Percentiles rank a stretch among this genome's conserved stretches.
These are phyloP conservation scores for Dromas ardeola DNA, from an alignment of 2,113 vertebrate species.

Conservation along the genomic window DNA sequence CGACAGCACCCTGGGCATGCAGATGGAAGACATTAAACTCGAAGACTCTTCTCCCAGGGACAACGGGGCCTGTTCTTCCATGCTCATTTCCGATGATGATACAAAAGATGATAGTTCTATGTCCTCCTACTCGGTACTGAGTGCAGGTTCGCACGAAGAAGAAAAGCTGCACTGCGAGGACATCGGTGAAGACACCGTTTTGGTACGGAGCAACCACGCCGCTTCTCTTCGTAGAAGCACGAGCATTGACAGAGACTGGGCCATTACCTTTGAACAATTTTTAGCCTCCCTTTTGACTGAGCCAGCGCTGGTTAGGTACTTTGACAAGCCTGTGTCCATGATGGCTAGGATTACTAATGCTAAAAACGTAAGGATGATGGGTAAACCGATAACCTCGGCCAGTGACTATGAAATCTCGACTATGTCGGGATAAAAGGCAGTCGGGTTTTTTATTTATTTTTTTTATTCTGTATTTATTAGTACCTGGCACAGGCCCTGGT, in stretches of 20 bases:
- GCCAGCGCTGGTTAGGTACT: slow-evolving; percentile 91
- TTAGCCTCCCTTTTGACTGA: slow-evolving; percentile 94
- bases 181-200: slow-evolving; percentile 91
- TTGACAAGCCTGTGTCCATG: slow-evolving; percentile 92
- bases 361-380: slow-evolving; percentile 88
- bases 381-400: slow-evolving; percentile 80
- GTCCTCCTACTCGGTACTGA: slow-evolving; percentile 97
- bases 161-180: slow-evolving; percentile 98
- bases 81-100: slow-evolving; percentile 94
- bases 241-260: slow-evolving; percentile 95
- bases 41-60: slow-evolving; percentile 93
- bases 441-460: background rate
- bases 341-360: slow-evolving; percentile 89
- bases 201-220: slow-evolving; percentile 79
- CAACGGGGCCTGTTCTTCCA: slow-evolving; percentile 85
- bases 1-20: slow-evolving; percentile 61
- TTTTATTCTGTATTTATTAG: slow-evolving; percentile 76
- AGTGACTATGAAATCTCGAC: slow-evolving; percentile 95
- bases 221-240: slow-evolving; percentile 80
- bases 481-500: slow-evolving; percentile 60
- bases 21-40: slow-evolving; percentile 94
- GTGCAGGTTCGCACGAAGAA: slow-evolving; percentile 91
- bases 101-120: slow-evolving; percentile 97
- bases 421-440: slow-evolving; percentile 83
- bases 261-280: slow-evolving; percentile 97